Percentiles rank a stretch among this genome's conserved stretches.
phyloP scores from a whole-genome alignment of 2,888 invertebrate species.

The Eilema caniola region DNA sequence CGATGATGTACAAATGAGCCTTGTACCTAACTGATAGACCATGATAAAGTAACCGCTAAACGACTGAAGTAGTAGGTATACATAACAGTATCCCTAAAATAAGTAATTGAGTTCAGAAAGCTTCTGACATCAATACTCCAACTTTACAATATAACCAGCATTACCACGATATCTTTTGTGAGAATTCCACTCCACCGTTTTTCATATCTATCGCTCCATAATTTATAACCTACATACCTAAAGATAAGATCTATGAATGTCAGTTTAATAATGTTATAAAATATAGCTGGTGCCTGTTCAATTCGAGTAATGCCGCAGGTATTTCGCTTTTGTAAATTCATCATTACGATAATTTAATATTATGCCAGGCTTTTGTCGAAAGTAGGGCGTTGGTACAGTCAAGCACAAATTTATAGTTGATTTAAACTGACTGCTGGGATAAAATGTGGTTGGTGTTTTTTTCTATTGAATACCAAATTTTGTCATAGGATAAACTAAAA shows the following conservation, averaged over 20 bases:
- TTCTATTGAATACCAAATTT: too few species aligned
- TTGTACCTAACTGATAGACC: neutral
- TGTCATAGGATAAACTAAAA: too few species aligned
- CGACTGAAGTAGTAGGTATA: neutral
- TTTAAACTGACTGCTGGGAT: neutral
- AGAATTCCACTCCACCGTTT: conserved; percentile 38
- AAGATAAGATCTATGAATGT: conserved; percentile 49
- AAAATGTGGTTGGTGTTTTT: neutral
- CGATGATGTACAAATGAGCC: neutral
- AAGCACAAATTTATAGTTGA: conserved; percentile 32
- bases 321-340: conserved; percentile 58
- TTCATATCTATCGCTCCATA: conserved; percentile 40
- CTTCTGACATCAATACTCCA: conserved; percentile 8
- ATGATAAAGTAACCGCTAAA: neutral
- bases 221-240: conserved; percentile 39
- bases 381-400: conserved; percentile 48
- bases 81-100: neutral
- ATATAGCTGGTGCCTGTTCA: conserved; percentile 42
- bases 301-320: conserved; percentile 39
- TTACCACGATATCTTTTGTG: conserved; percentile 34
- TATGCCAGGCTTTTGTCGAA: conserved; percentile 47
- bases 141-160: conserved; percentile 15
- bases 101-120: conserved; percentile 12
- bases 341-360: conserved; percentile 62
- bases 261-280: conserved; percentile 50